phyloP scores from a whole-genome alignment of 1,140 invertebrate genomes.

The Oryctes rhinoceros region DNA sequence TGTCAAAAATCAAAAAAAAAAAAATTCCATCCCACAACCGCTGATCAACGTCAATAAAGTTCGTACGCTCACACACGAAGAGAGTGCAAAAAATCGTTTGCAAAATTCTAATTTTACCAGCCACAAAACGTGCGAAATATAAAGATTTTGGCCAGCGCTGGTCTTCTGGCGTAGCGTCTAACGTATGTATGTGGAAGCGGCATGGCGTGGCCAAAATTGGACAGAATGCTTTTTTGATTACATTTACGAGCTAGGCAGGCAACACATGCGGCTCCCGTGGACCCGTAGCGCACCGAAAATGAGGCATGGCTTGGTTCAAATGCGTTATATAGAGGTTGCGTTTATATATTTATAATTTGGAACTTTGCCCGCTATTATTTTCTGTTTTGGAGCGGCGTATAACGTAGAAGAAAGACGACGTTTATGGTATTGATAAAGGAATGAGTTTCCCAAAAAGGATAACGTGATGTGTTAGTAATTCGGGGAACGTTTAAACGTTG shows the following conservation, averaged over 20 bases:
- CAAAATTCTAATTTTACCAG: background rate
- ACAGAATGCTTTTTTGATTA: conserved; percentile 35
- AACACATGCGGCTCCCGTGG: too few species aligned
- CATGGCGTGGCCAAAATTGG: conserved; percentile 22
- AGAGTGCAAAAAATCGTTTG: background rate
- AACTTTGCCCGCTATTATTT: conserved; percentile 1
- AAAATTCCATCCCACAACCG: too few species aligned
- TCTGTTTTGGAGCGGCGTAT: background rate
- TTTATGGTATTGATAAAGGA: background rate
- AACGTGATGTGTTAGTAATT: too few species aligned
- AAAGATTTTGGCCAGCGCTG: background rate
- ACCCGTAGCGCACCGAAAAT: too few species aligned
- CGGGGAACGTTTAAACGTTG: too few species aligned
- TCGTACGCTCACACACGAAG: too few species aligned
- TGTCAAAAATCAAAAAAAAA: too few species aligned
- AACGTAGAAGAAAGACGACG: background rate
- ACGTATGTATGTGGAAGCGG: background rate
- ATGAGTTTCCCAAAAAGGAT: too few species aligned
- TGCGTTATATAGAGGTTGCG: too few species aligned
- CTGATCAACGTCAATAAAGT: too few species aligned
- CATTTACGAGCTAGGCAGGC: background rate
- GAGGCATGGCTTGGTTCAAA: too few species aligned
- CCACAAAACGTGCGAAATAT: background rate
- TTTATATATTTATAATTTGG: background rate
- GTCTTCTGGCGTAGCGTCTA: background rate